A percentile compares a stretch with the other conserved stretches of the same genome.
Conservation (phyloP, 2,113 vertebrate species). For the Scophthalmus maximus region DNA sequence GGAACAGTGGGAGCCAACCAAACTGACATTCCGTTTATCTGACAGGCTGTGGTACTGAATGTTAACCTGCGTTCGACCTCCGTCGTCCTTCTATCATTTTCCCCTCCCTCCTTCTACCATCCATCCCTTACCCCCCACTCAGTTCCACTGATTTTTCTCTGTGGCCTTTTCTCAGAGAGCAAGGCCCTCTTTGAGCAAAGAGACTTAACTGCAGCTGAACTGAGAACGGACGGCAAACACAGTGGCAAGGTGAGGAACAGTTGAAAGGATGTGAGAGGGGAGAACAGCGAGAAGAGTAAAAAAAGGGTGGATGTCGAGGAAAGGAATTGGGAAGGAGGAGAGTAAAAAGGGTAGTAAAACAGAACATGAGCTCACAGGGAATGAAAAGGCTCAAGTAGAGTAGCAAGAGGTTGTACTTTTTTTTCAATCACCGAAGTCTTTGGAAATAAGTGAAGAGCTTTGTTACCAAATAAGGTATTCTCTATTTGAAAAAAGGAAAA, state of each 20-base stretch:
- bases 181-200: slow-evolving; percentile 15
- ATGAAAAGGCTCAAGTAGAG: not conserved
- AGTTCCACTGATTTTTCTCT: not conserved
- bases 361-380: slow-evolving; percentile 17
- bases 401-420: not conserved
- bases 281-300: slow-evolving; percentile 23
- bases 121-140: not conserved
- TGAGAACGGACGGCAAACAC: slow-evolving; percentile 35
- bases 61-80: slow-evolving; percentile 71
- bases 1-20: slow-evolving; percentile 47
- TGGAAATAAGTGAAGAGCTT: slow-evolving; percentile 27
- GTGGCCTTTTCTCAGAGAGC: slow-evolving; percentile 11
- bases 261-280: slow-evolving; percentile 46
- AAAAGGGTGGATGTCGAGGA: slow-evolving; percentile 9
- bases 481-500: slow-evolving; percentile 14
- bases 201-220: slow-evolving; percentile 61
- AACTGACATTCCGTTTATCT: slow-evolving; percentile 60
- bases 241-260: slow-evolving; percentile 63
- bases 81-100: slow-evolving; percentile 42
- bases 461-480: slow-evolving; percentile 26
- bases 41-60: slow-evolving; percentile 54
- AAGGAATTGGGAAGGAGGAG: not conserved
- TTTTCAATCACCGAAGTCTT: slow-evolving; percentile 26
- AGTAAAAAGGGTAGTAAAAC: not conserved
- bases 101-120: slow-evolving; percentile 16